phyloP scores from a whole-genome alignment of 2,113 vertebrate species.

The Muscicapa adusta region DNA sequence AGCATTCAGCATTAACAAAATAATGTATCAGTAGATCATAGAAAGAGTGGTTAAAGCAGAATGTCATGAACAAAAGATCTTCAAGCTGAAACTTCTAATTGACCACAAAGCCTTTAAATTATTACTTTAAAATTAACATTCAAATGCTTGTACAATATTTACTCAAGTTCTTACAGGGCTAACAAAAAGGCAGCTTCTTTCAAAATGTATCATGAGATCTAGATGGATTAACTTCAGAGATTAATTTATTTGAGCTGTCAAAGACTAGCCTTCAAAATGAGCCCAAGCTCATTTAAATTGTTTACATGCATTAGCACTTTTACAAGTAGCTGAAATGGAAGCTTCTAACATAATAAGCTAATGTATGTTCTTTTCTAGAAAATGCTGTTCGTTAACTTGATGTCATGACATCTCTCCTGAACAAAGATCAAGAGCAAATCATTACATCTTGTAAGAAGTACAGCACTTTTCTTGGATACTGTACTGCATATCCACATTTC shows the following conservation, averaged over 20 bases:
- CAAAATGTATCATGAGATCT: neutral
- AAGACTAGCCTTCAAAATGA: neutral
- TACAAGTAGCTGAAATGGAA: neutral
- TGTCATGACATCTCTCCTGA: neutral
- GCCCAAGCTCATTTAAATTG: neutral
- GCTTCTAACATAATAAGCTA: neutral
- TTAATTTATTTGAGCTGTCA: neutral
- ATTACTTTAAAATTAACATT: neutral
- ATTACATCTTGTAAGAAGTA: neutral
- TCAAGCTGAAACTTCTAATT: conserved; percentile 64
- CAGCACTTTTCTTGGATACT: neutral
- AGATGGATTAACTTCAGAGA: neutral
- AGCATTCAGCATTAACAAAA: conserved; percentile 80
- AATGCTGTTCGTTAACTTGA: neutral
- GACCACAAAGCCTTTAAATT: neutral
- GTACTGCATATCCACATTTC: neutral
- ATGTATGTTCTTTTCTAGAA: neutral
- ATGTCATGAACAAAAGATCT: conserved; percentile 73
- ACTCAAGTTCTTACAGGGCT: neutral
- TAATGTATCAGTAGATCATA: conserved; percentile 78
- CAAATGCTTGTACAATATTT: neutral
- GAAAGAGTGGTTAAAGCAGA: conserved; percentile 81
- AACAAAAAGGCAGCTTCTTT: neutral
- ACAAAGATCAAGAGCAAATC: neutral
- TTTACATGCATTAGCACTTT: neutral